Evolutionary conservation across 1,140 invertebrate species (phyloP).

Genomic region (Trissolcus basalis): DNA sequence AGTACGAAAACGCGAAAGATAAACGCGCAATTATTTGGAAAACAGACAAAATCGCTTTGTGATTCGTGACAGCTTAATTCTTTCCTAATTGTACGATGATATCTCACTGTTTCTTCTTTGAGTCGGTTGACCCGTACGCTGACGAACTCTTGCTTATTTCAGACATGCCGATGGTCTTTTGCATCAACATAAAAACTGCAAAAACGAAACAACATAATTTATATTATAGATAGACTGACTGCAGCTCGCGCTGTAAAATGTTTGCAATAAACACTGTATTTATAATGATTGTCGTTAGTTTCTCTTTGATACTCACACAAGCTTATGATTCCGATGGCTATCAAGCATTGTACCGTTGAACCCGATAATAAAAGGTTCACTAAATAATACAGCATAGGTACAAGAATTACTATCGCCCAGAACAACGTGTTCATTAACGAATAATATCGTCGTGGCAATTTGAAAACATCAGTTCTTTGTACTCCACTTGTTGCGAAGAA

Average conservation of each 20-base stretch:
- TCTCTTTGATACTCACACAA: conserved; percentile 80
- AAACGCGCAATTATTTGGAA: conserved; percentile 56
- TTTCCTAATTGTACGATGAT: conserved; percentile 27
- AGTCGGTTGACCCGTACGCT: conserved; percentile 79
- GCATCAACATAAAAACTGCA: conserved; percentile 85
- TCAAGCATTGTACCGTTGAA: conserved; percentile 82
- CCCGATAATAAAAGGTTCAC: conserved; percentile 82
- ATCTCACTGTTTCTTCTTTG: conserved; percentile 62
- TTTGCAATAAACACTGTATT: no score
- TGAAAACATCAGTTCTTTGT: conserved; percentile 78
- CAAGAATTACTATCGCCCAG: conserved; percentile 83
- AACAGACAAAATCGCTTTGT: conserved; percentile 52
- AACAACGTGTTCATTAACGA: conserved; percentile 83
- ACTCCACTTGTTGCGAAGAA: conserved; percentile 87
- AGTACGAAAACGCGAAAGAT: conserved; percentile 59
- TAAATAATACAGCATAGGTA: conserved; percentile 84
- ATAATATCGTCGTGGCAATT: conserved; percentile 78
- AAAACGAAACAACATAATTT: conserved; percentile 1
- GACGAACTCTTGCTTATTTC: conserved; percentile 89
- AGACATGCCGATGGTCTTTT: conserved; percentile 87
- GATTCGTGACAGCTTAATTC: conserved; percentile 56
- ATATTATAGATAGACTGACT: not conserved
- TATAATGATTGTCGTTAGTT: no score
- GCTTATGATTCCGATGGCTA: conserved; percentile 81
- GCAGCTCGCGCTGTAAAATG: no score